Evolutionary conservation across 2,113 vertebrate species (phyloP).

Genomic region (Piprites chloris): DNA sequence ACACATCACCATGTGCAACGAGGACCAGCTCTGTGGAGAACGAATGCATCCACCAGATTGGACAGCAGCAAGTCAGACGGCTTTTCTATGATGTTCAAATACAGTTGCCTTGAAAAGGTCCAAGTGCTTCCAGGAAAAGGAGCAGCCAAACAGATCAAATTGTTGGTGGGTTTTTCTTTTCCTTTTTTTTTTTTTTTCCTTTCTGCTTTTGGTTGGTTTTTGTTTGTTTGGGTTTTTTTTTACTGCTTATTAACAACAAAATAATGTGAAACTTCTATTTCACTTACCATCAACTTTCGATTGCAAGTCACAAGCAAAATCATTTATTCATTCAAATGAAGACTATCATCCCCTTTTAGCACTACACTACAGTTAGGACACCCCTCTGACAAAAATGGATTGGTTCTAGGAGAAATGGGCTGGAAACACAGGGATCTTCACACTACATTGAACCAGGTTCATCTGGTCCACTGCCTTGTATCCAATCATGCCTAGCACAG

Average conservation of each 20-base stretch:
- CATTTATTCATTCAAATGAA: not conserved
- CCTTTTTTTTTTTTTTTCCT: not conserved
- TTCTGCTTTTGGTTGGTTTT: not conserved
- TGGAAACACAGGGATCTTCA: not conserved
- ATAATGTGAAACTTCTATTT: not conserved
- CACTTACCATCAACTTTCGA: not conserved
- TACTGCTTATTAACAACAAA: not conserved
- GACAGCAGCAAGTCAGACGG: not conserved
- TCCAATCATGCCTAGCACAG: not conserved
- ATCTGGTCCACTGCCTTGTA: not conserved
- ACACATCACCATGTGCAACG: not conserved
- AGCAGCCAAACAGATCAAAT: not conserved
- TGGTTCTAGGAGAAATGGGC: not conserved
- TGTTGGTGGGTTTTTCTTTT: not conserved
- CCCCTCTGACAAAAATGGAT: not conserved
- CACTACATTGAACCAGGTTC: not conserved
- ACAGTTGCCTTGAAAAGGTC: not conserved
- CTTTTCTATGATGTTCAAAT: not conserved
- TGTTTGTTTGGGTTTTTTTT: not conserved
- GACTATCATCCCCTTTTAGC: not conserved
- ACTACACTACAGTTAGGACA: not conserved
- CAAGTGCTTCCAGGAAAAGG: not conserved
- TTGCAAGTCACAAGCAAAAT: not conserved
- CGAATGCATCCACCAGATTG: not conserved
- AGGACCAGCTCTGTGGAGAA: not conserved